phyloP scores from a whole-genome alignment of 2,113 vertebrate genomes.

The Ondatra zibethicus region DNA sequence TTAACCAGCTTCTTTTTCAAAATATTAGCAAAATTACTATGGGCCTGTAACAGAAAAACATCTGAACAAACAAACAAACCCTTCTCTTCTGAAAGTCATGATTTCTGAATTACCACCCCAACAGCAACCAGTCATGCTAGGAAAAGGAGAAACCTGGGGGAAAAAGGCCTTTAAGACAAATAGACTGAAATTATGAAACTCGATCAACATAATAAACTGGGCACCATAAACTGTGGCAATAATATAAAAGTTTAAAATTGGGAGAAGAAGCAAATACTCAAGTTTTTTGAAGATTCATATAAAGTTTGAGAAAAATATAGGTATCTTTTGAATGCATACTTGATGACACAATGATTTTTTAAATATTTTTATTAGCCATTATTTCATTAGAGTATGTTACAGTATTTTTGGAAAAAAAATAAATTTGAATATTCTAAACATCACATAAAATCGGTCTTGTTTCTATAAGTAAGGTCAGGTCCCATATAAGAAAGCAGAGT shows the following conservation, averaged over 20 bases:
- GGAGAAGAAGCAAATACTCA: not conserved
- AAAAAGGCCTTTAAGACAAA: not conserved
- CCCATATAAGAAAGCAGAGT: not conserved
- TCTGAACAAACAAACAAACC: not conserved
- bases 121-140: not conserved
- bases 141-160: not conserved
- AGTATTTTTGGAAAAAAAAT: conserved; percentile 6
- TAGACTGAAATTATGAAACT: not conserved
- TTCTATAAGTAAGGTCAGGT: not conserved
- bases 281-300: not conserved
- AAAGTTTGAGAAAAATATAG: not conserved
- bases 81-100: not conserved
- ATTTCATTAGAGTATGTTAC: not conserved
- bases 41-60: not conserved
- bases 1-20: not conserved
- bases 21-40: conserved; percentile 41
- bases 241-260: not conserved
- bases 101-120: not conserved
- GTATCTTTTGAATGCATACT: not conserved
- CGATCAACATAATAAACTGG: not conserved
- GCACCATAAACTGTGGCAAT: not conserved
- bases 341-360: not conserved
- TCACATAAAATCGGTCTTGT: not conserved
- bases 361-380: not conserved
- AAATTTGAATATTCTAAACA: not conserved